These are phyloP conservation scores for Muscidifurax raptorellus DNA, from an alignment of 1,140 invertebrate genomes.

Conservation along the genomic window DNA sequence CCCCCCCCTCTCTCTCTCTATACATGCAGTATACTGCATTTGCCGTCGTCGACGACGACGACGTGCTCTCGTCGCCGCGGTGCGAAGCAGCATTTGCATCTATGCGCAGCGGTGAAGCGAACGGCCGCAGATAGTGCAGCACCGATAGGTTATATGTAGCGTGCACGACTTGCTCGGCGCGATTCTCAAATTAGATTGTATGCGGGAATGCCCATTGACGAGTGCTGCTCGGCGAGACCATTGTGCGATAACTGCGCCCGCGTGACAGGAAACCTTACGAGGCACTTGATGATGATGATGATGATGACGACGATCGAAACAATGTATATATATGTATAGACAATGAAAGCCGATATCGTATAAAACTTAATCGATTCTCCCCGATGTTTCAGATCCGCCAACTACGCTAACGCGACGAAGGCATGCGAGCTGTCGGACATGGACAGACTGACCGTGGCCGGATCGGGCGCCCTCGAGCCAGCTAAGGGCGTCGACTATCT, in stretches of 20 bases:
- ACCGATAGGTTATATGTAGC: constrained; percentile 60
- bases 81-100: constrained; percentile 62
- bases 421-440: constrained; percentile 92
- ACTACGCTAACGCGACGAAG: constrained; percentile 89
- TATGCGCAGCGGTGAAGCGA: background rate
- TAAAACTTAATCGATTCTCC: constrained; percentile 4
- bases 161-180: constrained; percentile 58
- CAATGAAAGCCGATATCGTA: no score
- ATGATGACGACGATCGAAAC: background rate
- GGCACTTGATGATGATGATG: no score
- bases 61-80: background rate
- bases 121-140: constrained; percentile 46
- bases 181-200: constrained; percentile 64
- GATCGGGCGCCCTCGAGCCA: constrained; percentile 83
- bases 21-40: no score
- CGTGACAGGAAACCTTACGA: background rate
- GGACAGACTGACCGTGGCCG: constrained; percentile 91
- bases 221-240: background rate
- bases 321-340: no score
- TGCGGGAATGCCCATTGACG: constrained; percentile 60
- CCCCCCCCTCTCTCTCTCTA: no score
- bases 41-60: no score
- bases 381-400: constrained; percentile 85
- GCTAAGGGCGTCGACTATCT: constrained; percentile 87
- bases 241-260: constrained; percentile 33